Percentiles rank a stretch among this genome's conserved stretches.
phyloP scores from a whole-genome alignment of 2,113 vertebrate species.

The Saguinus imperator region DNA sequence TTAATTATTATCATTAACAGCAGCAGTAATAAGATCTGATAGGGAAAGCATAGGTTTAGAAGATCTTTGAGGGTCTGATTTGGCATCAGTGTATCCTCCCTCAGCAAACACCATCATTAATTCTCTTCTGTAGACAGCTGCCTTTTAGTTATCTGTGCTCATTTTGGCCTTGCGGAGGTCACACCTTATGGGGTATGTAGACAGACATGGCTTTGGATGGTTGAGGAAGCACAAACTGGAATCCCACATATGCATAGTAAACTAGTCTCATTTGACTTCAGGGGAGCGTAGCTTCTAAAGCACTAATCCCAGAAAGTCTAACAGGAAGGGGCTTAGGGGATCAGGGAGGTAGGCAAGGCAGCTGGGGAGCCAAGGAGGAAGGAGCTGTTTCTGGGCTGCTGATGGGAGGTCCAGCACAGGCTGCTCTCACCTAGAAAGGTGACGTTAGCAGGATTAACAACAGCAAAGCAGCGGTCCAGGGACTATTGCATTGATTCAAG shows the following conservation, averaged over 20 bases:
- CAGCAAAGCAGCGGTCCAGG: neutral
- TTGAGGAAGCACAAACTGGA: neutral
- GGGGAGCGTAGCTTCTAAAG: neutral
- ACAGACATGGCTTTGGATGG: neutral
- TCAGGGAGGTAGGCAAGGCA: neutral
- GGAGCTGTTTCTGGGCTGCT: neutral
- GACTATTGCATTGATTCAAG: neutral
- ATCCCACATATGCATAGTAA: neutral
- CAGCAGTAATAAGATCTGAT: conserved; percentile 33
- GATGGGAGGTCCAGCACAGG: neutral
- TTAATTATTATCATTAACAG: conserved; percentile 57
- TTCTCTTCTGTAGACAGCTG: neutral
- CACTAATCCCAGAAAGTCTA: neutral
- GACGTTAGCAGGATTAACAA: neutral
- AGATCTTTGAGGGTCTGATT: neutral
- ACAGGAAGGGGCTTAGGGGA: neutral
- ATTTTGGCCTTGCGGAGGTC: neutral
- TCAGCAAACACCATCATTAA: neutral
- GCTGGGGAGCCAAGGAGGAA: neutral
- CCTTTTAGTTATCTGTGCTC: neutral
- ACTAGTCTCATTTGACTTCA: neutral
- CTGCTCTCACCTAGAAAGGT: neutral
- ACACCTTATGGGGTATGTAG: neutral
- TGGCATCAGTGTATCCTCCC: neutral
- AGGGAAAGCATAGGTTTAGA: neutral